Percentiles rank a stretch among this genome's conserved stretches.
Conservation (phyloP, 2,888 invertebrate genomes). For the Ligdia adustata region DNA sequence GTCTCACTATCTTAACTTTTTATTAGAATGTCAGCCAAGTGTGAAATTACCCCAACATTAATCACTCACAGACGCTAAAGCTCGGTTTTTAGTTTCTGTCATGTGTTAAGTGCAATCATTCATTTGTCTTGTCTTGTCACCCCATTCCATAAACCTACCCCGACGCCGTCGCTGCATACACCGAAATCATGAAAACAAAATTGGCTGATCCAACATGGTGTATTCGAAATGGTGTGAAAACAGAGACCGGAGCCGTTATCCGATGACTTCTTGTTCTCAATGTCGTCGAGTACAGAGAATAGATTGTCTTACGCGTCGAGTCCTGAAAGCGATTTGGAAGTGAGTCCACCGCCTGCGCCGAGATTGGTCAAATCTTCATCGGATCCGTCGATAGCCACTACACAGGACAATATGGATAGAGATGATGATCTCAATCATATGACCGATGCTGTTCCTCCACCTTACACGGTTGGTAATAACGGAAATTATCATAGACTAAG, state of each 20-base stretch:
- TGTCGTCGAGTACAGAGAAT: conserved; percentile 91
- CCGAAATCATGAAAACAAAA: conserved; percentile 49
- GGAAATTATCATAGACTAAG: conserved; percentile 1
- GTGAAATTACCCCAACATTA: conserved; percentile 65
- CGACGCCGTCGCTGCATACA: conserved; percentile 49
- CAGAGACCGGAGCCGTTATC: conserved; percentile 98
- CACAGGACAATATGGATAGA: conserved; percentile 92
- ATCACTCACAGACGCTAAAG: conserved; percentile 75
- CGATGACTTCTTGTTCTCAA: conserved; percentile 99
- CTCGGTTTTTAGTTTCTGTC: conserved; percentile 69
- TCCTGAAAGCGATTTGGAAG: conserved; percentile 95
- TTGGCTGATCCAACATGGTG: conserved; percentile 52
- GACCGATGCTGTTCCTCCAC: conserved; percentile 90
- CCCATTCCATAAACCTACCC: conserved; percentile 81
- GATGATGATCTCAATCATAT: conserved; percentile 83
- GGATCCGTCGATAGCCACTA: conserved; percentile 97
- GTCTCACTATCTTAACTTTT: no score
- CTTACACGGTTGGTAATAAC: conserved; percentile 89
- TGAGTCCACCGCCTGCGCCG: conserved; percentile 92
- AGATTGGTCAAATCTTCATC: conserved; percentile 93
- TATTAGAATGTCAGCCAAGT: conserved; percentile 58
- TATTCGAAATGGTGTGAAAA: conserved; percentile 43
- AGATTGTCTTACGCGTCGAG: conserved; percentile 98
- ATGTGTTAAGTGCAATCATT: conserved; percentile 73
- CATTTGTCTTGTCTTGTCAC: conserved; percentile 83